A percentile compares a stretch with the other conserved stretches of the same genome.
These are phyloP conservation scores for Eulemur rubriventer DNA, from an alignment of 2,797 vertebrate genomes.

Conservation along the genomic window DNA sequence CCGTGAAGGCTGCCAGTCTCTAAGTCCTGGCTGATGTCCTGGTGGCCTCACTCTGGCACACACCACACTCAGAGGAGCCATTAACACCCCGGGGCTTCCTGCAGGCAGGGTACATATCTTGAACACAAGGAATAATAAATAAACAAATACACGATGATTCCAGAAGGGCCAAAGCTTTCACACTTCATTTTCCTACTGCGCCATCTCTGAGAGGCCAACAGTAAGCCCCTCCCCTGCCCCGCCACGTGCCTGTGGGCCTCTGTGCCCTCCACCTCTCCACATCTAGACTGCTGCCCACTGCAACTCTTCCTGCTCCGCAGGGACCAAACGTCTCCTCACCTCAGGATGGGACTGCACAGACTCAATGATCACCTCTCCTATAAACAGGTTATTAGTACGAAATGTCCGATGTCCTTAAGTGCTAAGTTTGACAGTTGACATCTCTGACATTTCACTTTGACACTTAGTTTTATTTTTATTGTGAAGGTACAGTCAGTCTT, in stretches of 20 bases:
- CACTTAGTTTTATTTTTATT: too few species aligned
- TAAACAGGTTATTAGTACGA: too few species aligned
- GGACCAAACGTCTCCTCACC: accelerated
- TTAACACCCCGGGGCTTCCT: accelerated
- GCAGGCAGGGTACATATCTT: accelerated
- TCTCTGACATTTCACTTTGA: too few species aligned
- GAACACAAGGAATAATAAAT: accelerated
- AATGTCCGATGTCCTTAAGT: too few species aligned
- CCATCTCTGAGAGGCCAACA: neutral
- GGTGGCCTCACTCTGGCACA: too few species aligned
- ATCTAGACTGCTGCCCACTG: neutral
- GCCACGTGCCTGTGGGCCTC: neutral
- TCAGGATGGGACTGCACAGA: neutral
- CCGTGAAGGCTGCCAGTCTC: too few species aligned
- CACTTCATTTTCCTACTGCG: too few species aligned
- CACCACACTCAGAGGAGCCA: accelerated
- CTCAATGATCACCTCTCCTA: neutral
- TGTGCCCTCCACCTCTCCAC: accelerated
- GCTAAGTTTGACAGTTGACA: too few species aligned
- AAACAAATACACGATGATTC: accelerated
- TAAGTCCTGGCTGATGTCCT: accelerated
- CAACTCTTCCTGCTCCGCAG: neutral
- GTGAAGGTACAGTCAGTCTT: too few species aligned
- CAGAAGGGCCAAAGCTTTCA: neutral
- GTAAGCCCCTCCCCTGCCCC: accelerated